Base-by-base conservation (phyloP, 2,888 invertebrate species). In the Drosophila maculinotata region DNA sequence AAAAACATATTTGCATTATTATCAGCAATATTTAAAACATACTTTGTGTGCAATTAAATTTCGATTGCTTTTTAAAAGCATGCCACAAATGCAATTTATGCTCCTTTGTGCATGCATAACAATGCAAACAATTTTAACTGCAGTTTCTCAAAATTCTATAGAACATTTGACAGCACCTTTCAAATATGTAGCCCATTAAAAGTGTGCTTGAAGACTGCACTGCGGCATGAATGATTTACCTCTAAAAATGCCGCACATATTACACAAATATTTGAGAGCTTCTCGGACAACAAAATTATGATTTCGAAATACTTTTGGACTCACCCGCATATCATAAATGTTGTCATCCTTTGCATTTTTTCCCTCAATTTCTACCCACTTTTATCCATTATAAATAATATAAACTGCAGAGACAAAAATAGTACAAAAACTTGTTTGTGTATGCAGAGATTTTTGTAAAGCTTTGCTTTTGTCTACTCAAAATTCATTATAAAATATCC, bases 401-500 rank as follows among this genome's bases (percentile, higher is more conserved):
- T 41, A 71, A 36, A 10, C 14, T 36, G 15, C 20, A 45, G 33
- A 30, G 39, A 38, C 38, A 28, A 44, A 69, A 74, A 56, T 74
- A 52, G 25, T 36, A 31, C 20, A 39, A 52, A 71, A 70, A 15
- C 30, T 9, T 57, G 42, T 28, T 47, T 39, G 35, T 26, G 39
- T 45, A 33, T 58, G 58, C 49, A 17, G 53, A 62, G 72, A 71
- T 76, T 72, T 57, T 57, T 38, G 45, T 31, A 39, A 25, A 31
- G 23, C 41, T 52, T 69, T 52, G 47, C 60, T 56, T 62, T 65
- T 64, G 66, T 51, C 58, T 73, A 54, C 62, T 70, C 64, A 62
- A 70, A 82, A 87, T 82, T 75, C 86, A 79, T 82, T 85, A 75
- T 66, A 72, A 79, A 87, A 77, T 77, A 82, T 83, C 86, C 83